phyloP scores from a whole-genome alignment of 2,113 vertebrate species.

The Athene cunicularia region DNA sequence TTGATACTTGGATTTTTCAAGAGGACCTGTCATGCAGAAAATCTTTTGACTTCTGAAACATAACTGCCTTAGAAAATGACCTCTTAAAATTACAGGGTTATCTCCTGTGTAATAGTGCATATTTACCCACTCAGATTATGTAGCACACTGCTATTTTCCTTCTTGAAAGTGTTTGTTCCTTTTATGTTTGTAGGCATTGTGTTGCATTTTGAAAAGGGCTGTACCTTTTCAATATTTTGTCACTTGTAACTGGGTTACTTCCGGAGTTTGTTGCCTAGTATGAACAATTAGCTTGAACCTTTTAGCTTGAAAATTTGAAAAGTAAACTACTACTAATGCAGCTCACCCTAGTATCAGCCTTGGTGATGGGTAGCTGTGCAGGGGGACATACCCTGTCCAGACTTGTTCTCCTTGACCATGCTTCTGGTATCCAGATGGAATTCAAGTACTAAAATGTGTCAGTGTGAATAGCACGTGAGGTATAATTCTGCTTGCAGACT shows the following conservation, averaged over 20 bases:
- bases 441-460: neutral
- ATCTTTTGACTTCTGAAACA: neutral
- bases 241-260: neutral
- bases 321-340: neutral
- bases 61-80: neutral
- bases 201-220: neutral
- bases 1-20: neutral
- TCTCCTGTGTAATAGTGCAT: neutral
- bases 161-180: neutral
- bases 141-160: neutral
- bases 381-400: neutral
- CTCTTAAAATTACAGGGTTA: neutral
- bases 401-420: neutral
- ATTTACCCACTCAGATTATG: neutral
- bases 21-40: neutral
- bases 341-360: neutral
- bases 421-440: neutral
- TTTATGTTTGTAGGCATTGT: neutral
- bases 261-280: neutral
- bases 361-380: neutral
- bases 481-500: neutral
- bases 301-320: neutral
- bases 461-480: rapidly evolving
- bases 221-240: neutral
- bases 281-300: neutral